A percentile compares a stretch with the other conserved stretches of the same genome.
Conservation (phyloP, 2,888 invertebrate species). For the Drosophila atroscutellata region DNA sequence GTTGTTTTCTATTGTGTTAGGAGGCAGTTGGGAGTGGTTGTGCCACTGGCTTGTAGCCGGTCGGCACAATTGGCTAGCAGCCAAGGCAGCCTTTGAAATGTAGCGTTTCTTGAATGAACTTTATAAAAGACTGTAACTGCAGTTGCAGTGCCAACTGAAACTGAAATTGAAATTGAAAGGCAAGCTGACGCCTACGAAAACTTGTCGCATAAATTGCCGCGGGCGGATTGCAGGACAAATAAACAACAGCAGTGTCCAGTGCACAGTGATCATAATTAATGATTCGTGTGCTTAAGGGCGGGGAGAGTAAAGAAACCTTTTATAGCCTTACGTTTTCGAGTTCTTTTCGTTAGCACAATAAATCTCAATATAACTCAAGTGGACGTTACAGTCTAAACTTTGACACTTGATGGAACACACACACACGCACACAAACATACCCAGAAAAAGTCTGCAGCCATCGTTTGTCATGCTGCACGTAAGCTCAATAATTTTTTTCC, state of each 20-base stretch:
- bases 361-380: constrained; percentile 79
- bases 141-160: constrained; percentile 61
- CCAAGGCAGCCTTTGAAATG: constrained; percentile 23
- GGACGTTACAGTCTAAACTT: constrained; percentile 70
- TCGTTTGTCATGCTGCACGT: constrained; percentile 72
- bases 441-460: constrained; percentile 42
- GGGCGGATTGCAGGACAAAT: constrained; percentile 35
- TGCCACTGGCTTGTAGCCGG: neutral
- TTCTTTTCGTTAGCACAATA: constrained; percentile 53
- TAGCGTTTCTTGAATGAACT: constrained; percentile 29
- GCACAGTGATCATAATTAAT: constrained; percentile 71
- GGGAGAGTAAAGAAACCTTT: constrained; percentile 9
- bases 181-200: constrained; percentile 57
- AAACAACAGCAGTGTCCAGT: constrained; percentile 23
- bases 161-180: constrained; percentile 67
- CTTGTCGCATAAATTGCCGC: constrained; percentile 59
- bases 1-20: constrained; percentile 53
- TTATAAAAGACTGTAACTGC: constrained; percentile 60
- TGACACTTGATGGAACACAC: constrained; percentile 70
- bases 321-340: constrained; percentile 11
- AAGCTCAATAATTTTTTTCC: constrained; percentile 61
- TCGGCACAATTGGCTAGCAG: constrained; percentile 39
- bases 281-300: constrained; percentile 38
- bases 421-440: constrained; percentile 2
- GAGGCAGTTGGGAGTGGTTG: neutral